Conservation (phyloP, 2,113 vertebrate species). For the Psilopsiagon aurifrons region DNA sequence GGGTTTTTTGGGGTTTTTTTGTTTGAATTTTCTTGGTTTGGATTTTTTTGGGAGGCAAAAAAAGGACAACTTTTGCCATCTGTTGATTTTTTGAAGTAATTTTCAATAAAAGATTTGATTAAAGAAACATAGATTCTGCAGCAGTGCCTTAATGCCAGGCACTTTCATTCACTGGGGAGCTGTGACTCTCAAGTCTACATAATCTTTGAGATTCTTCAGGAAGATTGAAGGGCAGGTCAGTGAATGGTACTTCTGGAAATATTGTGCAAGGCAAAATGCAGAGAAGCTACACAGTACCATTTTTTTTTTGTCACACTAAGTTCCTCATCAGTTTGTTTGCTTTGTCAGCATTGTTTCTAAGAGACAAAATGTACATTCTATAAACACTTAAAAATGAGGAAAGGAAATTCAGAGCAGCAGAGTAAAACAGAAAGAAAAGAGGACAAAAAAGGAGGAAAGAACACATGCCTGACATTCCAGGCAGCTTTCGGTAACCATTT, state of each 20-base stretch:
- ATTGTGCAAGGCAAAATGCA: background rate
- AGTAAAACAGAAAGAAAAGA: constrained; percentile 18
- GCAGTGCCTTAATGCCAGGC: background rate
- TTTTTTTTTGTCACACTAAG: background rate
- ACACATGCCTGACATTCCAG: constrained; percentile 1
- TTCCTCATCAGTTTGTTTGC: constrained; percentile 19
- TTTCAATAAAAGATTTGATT: background rate
- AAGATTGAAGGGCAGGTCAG: background rate
- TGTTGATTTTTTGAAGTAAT: background rate
- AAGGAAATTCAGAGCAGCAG: background rate
- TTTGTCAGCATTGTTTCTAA: constrained; percentile 38
- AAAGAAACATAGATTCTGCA: background rate
- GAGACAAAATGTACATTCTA: constrained; percentile 16
- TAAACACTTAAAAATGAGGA: background rate
- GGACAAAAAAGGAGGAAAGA: background rate
- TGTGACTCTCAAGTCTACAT: background rate
- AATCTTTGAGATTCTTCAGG: constrained; percentile 4
- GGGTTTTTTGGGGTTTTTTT: too few relatives aligned
- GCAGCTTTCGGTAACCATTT: constrained; percentile 19
- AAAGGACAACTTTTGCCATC: background rate
- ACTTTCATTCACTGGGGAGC: background rate
- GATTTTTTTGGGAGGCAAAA: background rate
- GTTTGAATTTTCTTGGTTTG: background rate
- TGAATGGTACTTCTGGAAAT: background rate
- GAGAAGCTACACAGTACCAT: background rate